phyloP scores from a whole-genome alignment of 92 coral and sea anemone species.

The Bergia sp. region DNA sequence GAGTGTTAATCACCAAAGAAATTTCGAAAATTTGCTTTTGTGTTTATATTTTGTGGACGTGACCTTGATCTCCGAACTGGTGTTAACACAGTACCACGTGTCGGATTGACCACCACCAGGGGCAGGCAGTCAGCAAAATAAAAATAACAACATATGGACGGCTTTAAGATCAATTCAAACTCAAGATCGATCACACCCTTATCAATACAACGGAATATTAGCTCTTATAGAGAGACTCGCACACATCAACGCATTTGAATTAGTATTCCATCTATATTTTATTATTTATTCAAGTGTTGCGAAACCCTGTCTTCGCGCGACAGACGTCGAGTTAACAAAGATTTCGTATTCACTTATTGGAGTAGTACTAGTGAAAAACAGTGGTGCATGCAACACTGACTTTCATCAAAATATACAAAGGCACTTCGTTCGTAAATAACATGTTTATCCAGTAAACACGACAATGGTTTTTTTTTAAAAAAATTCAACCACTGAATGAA shows the following conservation, averaged over 20 bases:
- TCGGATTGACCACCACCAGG: constrained; percentile 8
- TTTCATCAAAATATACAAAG: constrained; percentile 25
- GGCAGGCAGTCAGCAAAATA: background rate
- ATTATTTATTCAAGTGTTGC: constrained; percentile 42
- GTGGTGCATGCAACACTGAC: constrained; percentile 21
- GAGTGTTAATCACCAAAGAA: background rate
- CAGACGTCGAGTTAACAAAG: background rate
- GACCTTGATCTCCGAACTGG: background rate
- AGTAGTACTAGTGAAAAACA: background rate
- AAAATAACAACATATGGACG: background rate
- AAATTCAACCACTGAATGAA: constrained; percentile 7
- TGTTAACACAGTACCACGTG: constrained; percentile 6
- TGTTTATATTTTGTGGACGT: constrained; percentile 14
- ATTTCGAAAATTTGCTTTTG: background rate
- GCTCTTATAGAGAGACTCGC: background rate
- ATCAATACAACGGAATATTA: background rate
- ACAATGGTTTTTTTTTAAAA: constrained; percentile 29
- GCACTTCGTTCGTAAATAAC: constrained; percentile 20
- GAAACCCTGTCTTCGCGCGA: constrained; percentile 26
- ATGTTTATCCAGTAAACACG: constrained; percentile 38
- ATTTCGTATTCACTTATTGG: background rate
- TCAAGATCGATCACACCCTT: background rate
- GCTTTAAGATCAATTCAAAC: background rate
- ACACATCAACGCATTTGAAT: constrained; percentile 35
- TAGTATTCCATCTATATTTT: background rate